These are phyloP conservation scores for Eumaeus atala DNA, from an alignment of 1,140 invertebrate genomes.

Conservation along the genomic window DNA sequence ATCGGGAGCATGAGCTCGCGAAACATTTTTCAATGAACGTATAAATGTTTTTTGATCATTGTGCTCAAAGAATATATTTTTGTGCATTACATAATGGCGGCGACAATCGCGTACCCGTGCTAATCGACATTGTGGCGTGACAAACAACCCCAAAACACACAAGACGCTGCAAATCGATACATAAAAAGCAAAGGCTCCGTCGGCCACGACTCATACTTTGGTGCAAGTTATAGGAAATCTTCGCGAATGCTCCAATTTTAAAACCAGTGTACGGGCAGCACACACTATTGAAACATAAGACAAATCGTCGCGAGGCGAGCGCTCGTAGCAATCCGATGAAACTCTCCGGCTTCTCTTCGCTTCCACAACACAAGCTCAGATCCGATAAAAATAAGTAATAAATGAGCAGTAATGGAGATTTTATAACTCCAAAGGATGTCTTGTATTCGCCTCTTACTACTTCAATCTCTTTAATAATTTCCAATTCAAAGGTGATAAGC, in stretches of 20 bases:
- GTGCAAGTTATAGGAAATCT: not conserved
- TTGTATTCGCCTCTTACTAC: too few relatives aligned
- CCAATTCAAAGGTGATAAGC: too few relatives aligned
- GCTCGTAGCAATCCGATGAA: not conserved
- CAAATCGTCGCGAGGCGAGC: too few relatives aligned
- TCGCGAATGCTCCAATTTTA: not conserved
- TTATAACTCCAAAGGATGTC: too few relatives aligned
- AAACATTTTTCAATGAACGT: too few relatives aligned
- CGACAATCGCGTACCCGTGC: slow-evolving; percentile 29
- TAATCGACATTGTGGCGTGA: slow-evolving; percentile 46
- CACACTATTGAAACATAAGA: too few relatives aligned
- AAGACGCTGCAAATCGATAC: slow-evolving; percentile 20
- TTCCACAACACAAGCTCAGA: too few relatives aligned
- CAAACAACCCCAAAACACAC: slow-evolving; percentile 30
- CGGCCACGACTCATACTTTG: slow-evolving; percentile 30
- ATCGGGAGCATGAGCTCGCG: too few relatives aligned
- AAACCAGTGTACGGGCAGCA: not conserved
- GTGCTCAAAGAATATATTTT: slow-evolving; percentile 12
- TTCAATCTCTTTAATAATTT: too few relatives aligned
- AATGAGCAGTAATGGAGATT: too few relatives aligned
- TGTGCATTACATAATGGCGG: slow-evolving; percentile 24
- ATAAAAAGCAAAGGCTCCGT: slow-evolving; percentile 37
- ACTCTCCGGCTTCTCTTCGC: too few relatives aligned
- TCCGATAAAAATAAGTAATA: too few relatives aligned
- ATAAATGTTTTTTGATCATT: slow-evolving; percentile 6